phyloP scores from a whole-genome alignment of 2,888 invertebrate species.

The Sarcophaga carnaria region DNA sequence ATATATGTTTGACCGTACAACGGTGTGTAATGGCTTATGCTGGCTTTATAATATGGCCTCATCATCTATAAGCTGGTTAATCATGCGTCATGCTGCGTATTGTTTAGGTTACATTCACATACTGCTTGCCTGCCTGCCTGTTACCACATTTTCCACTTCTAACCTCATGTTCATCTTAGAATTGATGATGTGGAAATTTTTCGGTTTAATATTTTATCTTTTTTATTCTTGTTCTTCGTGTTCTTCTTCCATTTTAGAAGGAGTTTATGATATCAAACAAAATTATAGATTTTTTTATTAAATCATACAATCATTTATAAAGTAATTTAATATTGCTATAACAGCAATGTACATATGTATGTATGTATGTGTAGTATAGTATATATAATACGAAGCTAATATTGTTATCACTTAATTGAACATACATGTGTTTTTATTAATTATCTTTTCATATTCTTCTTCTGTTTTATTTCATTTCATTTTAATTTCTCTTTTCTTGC shows the following conservation, averaged over 20 bases:
- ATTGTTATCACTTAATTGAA: constrained; percentile 46
- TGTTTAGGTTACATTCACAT: constrained; percentile 51
- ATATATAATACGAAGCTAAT: neutral
- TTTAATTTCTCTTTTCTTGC: constrained; percentile 7
- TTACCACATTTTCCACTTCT: neutral
- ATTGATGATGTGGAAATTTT: constrained; percentile 65
- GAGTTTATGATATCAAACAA: neutral
- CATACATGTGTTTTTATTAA: constrained; percentile 11
- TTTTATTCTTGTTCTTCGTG: neutral
- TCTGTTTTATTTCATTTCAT: neutral
- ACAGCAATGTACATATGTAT: neutral
- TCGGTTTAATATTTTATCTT: neutral
- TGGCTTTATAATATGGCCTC: constrained; percentile 55
- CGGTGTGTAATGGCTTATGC: constrained; percentile 47
- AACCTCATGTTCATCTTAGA: constrained; percentile 35
- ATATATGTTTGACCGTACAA: constrained; percentile 1
- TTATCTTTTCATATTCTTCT: neutral
- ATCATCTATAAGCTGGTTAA: constrained; percentile 63
- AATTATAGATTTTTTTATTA: neutral
- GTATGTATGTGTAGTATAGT: constrained; percentile 6
- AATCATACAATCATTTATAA: neutral
- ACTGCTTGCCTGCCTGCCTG: constrained; percentile 14
- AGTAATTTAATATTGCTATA: constrained; percentile 9
- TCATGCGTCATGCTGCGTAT: constrained; percentile 66
- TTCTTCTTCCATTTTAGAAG: neutral